Percentiles rank a stretch among this genome's conserved stretches.
phyloP scores from a whole-genome alignment of 2,113 vertebrate species.

The Hemibagrus wyckioides region DNA sequence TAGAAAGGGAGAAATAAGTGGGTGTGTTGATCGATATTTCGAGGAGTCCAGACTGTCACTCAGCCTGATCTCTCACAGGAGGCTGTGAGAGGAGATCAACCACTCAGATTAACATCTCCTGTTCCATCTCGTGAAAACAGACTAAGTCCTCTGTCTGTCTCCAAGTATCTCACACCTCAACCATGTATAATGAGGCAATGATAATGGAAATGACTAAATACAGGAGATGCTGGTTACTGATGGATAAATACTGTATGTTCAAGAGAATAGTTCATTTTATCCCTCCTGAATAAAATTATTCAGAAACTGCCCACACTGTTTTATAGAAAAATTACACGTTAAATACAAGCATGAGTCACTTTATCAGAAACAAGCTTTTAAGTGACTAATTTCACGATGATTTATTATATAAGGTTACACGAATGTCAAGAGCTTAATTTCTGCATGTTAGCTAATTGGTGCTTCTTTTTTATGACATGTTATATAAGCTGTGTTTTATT shows the following conservation, averaged over 20 bases:
- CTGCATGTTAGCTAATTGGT: conserved; percentile 1
- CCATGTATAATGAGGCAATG: conserved; percentile 29
- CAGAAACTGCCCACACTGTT: conserved; percentile 11
- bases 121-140: conserved; percentile 39
- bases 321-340: conserved; percentile 22
- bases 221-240: not conserved
- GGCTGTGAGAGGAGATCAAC: conserved; percentile 46
- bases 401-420: not conserved
- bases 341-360: conserved; percentile 36
- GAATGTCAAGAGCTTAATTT: conserved; percentile 46
- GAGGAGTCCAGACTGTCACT: conserved; percentile 50
- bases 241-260: conserved; percentile 1
- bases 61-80: conserved; percentile 43
- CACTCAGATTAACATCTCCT: conserved; percentile 52
- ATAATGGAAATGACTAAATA: conserved; percentile 33
- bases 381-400: conserved; percentile 30
- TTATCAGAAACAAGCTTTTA: conserved; percentile 8
- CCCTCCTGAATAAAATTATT: not conserved
- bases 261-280: not conserved
- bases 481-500: not conserved
- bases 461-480: not conserved
- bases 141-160: conserved; percentile 20
- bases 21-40: conserved; percentile 45
- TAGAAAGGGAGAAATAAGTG: conserved; percentile 14
- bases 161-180: conserved; percentile 20